Percentiles rank a stretch among this genome's conserved stretches.
Evolutionary conservation across 2,797 vertebrate species (phyloP).

Genomic region (Enteromius paludinosus): DNA sequence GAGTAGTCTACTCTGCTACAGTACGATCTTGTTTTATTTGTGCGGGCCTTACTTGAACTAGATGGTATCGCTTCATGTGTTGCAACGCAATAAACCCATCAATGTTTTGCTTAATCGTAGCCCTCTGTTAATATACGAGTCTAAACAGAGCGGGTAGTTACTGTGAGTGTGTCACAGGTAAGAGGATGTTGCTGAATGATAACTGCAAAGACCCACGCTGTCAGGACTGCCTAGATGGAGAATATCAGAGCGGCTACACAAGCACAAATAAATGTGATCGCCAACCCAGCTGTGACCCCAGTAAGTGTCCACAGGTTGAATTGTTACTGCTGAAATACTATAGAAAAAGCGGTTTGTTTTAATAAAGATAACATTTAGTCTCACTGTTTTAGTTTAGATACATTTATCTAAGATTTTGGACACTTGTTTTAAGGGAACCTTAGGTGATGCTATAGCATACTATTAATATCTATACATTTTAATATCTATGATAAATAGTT

Average conservation of each 20-base stretch:
- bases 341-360: no score
- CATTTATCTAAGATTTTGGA: not conserved
- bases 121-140: not conserved
- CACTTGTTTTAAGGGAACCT: not conserved
- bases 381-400: not conserved
- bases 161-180: slow-evolving; percentile 65
- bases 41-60: not conserved
- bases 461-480: not conserved
- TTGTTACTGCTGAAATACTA: not conserved
- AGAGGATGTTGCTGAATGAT: not conserved
- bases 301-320: slow-evolving; percentile 65
- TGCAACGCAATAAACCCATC: not conserved
- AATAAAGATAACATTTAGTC: not conserved
- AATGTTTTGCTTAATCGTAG: not conserved
- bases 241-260: slow-evolving; percentile 70
- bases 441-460: not conserved
- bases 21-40: not conserved
- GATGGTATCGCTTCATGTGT: not conserved
- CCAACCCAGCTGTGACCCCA: slow-evolving; percentile 73
- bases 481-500: not conserved
- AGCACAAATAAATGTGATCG: accelerated
- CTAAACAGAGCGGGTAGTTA: not conserved
- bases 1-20: not conserved
- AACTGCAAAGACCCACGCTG: slow-evolving; percentile 65
- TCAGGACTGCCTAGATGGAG: not conserved